Evolutionary conservation across 1,140 invertebrate genomes (phyloP).

Genomic region (Drosophila seguyi): DNA sequence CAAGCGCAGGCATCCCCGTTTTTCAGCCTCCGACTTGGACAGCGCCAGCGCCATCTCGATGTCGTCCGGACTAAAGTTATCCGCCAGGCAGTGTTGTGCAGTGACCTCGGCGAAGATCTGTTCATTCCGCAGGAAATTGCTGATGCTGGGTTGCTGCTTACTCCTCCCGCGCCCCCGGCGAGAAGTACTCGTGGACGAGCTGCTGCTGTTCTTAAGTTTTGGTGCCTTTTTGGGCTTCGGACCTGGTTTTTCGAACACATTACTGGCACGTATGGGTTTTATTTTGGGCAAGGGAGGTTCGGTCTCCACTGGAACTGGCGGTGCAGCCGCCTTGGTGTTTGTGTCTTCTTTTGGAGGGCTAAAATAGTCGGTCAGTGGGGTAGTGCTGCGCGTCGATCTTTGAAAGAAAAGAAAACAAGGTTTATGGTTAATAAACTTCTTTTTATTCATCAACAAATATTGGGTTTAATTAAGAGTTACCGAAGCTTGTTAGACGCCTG

Average conservation of each 20-base stretch:
- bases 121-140: conserved; percentile 76
- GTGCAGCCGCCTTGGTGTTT: neutral
- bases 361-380: conserved; percentile 46
- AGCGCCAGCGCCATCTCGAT: conserved; percentile 80
- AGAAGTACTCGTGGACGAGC: neutral
- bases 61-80: conserved; percentile 78
- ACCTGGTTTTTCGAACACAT: conserved; percentile 48
- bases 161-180: conserved; percentile 16
- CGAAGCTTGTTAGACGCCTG: conserved; percentile 46
- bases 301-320: neutral
- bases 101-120: conserved; percentile 76
- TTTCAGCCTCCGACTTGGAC: conserved; percentile 76
- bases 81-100: conserved; percentile 73
- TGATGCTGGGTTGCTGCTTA: conserved; percentile 71
- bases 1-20: conserved; percentile 24
- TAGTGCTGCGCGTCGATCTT: conserved; percentile 58
- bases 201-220: conserved; percentile 49
- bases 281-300: conserved; percentile 23
- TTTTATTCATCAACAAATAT: conserved; percentile 59
- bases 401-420: conserved; percentile 23
- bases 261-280: conserved; percentile 49
- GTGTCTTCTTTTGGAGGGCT: conserved; percentile 9
- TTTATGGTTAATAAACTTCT: conserved; percentile 22
- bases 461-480: conserved; percentile 33
- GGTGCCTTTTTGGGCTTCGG: conserved; percentile 70